Conservation (phyloP, 2,888 invertebrate species). For the Abrostola triplasia region DNA sequence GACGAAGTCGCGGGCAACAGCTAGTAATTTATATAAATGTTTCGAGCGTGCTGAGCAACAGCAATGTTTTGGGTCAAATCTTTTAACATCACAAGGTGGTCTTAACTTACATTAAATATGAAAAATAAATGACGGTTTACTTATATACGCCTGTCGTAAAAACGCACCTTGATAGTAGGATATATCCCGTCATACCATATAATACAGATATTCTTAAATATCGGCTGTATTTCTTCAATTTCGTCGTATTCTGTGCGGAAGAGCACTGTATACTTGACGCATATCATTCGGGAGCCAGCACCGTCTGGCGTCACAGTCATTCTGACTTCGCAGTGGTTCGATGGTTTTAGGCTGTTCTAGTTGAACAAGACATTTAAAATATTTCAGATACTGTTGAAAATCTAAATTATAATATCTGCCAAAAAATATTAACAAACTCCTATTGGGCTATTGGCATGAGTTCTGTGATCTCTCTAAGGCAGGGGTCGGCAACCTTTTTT, state of each 20-base stretch:
- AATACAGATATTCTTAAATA: conserved; percentile 74
- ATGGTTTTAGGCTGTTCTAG: conserved; percentile 81
- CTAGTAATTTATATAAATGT: too few species aligned
- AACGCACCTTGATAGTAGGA: conserved; percentile 78
- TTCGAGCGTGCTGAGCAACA: too few species aligned
- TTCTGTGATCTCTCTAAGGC: too few species aligned
- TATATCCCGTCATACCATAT: conserved; percentile 85
- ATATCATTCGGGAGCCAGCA: conserved; percentile 76
- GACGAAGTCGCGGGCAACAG: too few species aligned
- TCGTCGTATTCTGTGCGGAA: conserved; percentile 78
- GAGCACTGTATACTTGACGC: conserved; percentile 76
- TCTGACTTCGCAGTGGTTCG: conserved; percentile 72
- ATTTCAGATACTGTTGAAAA: not conserved
- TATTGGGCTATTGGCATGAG: not conserved
- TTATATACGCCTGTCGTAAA: not conserved
- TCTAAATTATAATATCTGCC: not conserved
- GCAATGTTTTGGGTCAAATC: too few species aligned
- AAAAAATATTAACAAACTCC: not conserved
- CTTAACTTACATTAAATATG: too few species aligned
- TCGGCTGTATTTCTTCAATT: conserved; percentile 78
- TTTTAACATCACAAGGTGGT: too few species aligned
- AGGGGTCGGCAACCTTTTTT: too few species aligned
- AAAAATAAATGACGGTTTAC: not conserved
- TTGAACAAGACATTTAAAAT: conserved; percentile 3
- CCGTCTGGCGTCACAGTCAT: conserved; percentile 75